Percentiles rank a stretch among this genome's conserved stretches.
Evolutionary conservation across 2,113 vertebrate genomes (phyloP).

Genomic region (Athene cunicularia): DNA sequence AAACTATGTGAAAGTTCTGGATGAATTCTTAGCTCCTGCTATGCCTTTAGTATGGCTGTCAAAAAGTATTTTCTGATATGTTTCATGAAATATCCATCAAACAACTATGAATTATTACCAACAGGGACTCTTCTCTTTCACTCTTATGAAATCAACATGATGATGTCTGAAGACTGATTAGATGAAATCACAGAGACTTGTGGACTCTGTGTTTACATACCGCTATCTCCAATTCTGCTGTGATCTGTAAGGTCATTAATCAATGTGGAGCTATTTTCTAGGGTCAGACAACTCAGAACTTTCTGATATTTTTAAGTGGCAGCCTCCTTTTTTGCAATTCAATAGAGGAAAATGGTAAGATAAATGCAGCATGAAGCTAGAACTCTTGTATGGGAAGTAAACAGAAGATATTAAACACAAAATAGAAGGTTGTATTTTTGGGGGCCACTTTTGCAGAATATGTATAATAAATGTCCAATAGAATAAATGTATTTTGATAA

Average conservation of each 20-base stretch:
- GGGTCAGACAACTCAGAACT: neutral
- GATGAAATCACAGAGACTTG: neutral
- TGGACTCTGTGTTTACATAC: neutral
- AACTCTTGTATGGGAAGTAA: neutral
- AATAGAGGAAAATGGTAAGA: neutral
- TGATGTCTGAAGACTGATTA: neutral
- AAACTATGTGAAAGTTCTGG: neutral
- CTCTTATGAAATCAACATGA: slow-evolving; percentile 24
- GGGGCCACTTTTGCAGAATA: neutral
- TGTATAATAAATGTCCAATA: neutral
- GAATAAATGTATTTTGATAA: neutral
- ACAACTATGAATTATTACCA: neutral
- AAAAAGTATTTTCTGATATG: neutral
- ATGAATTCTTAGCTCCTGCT: neutral
- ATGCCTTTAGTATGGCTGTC: neutral
- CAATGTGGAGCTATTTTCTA: slow-evolving; percentile 25
- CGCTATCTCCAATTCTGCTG: neutral
- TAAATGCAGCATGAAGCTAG: neutral
- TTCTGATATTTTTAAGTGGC: neutral
- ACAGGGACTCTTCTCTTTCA: neutral
- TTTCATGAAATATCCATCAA: neutral
- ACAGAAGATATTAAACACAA: neutral
- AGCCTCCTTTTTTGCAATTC: neutral
- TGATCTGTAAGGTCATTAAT: slow-evolving; percentile 20
- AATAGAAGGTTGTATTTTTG: neutral